Base-by-base conservation (phyloP, 2,797 vertebrate species). In the Peromyscus attwateri region DNA sequence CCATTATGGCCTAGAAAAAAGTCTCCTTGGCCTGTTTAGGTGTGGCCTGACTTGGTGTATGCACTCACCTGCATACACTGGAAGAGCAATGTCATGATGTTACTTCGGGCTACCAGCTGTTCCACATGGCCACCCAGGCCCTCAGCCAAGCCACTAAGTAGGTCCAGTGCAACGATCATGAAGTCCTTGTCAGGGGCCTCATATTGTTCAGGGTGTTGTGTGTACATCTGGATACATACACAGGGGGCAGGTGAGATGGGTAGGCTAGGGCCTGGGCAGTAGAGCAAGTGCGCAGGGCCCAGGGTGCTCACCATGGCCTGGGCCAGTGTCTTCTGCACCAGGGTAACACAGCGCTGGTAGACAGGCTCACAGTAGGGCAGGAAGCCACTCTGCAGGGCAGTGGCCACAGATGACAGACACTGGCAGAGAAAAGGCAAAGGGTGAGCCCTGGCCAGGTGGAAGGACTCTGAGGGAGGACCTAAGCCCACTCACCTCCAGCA, bases 111-210 rank as follows among this genome's bases (percentile, higher is more conserved):
- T 82, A 99, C 99, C 73, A 99, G 98, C 57, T 99, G 99, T 85
- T 99, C 99, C 96, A 99, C 99, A 0, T 99, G 99, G n/a, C 99
- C 99, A 0, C 99, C 99, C 0, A 99, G 98, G 8, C 99, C 99
- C 98, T 99, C 99, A 0, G 99, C 99, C 98, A 99, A 97, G 4
- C 99, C 99, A 1, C 99, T 99, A 52, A 99, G 98, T 95, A 99
- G 98, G 95, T 99, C 99, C 97, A 99, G 97, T 0, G 99, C 99
- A 96, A 99, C 99, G 0, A 99, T 99, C 99, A 99, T 99, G 98
- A 99, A 99, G 96, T 99, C 99, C 95, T 99, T 99, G 97, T 99
- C 99, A 0, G 99, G 99, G 8, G 99, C 99, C 94, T 99, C 99
- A 0, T 99, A 99, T 97, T 99, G 99, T 97, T 99, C 99, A 0